A percentile compares a stretch with the other conserved stretches of the same genome.
Evolutionary conservation across 2,888 invertebrate species (phyloP).

Genomic region (Cephus nigrinus): DNA sequence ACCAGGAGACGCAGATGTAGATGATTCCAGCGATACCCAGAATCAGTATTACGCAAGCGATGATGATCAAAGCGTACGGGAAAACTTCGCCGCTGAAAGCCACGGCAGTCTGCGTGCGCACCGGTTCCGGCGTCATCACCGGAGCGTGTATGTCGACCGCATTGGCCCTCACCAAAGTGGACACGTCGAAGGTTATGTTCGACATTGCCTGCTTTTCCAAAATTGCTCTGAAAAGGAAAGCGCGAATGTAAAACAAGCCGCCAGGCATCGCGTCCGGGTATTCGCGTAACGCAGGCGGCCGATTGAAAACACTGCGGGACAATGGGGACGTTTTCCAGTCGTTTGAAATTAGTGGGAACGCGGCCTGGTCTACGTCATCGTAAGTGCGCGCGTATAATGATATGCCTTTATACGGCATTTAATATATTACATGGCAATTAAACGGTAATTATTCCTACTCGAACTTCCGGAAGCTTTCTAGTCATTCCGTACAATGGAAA

Average conservation of each 20-base stretch:
- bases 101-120: conserved; percentile 69
- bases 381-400: not conserved
- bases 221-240: conserved; percentile 66
- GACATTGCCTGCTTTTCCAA: conserved; percentile 74
- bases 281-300: not conserved
- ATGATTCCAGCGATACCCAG: conserved; percentile 89
- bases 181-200: conserved; percentile 77
- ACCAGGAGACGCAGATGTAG: conserved; percentile 95
- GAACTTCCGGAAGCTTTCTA: not conserved
- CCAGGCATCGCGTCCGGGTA: not conserved
- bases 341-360: not conserved
- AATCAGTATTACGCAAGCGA: conserved; percentile 90
- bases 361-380: not conserved
- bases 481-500: not conserved
- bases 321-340: not conserved
- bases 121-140: conserved; percentile 66
- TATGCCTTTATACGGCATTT: not conserved
- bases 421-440: not conserved
- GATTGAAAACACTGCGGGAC: not conserved
- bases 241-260: not conserved
- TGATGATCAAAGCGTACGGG: conserved; percentile 88
- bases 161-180: conserved; percentile 75
- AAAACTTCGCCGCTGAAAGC: conserved; percentile 78
- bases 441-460: not conserved
- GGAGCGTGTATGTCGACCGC: conserved; percentile 77